Base-by-base conservation (phyloP, 2,888 invertebrate species). In the Macrophya alboannulata region DNA sequence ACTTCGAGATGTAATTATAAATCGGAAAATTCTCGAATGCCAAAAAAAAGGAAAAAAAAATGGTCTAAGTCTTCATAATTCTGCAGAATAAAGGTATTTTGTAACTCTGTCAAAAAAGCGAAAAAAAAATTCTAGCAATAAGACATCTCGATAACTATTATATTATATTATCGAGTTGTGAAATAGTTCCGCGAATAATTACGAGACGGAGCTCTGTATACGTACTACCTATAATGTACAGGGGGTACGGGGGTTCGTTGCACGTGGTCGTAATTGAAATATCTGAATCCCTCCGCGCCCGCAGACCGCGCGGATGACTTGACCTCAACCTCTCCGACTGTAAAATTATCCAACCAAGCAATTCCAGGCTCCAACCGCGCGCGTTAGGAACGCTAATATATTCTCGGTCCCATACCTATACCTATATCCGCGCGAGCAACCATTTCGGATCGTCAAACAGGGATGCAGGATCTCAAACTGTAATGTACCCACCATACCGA, bases 211-310 rank as follows among this genome's bases (percentile, higher is more conserved):
- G 68, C 10, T 31, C 1, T 1, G 37, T 37, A 68, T 12, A 68
- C 68, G 8, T 17, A 68, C 15, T 68, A 31, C 37, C 68, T 31
- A 72, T 15, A 72, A 43, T 45, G 21, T 21, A 3, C 21, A 25
- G 21, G 21, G 62, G 40, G n/a, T n/a, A 21, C 1, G 59, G 25
- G 40, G 81, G 59, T 6, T 5, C 2, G 21, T 40, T 25, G 55
- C 55, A 81, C 62, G 81, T 43, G 81, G 87, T 82, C 90, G 88
- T 92, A 91, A 92, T 91, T 92, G 92, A 92, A 92, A 92, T 91
- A 91, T 92, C 90, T 89, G 88, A 88, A 91, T 90, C 88, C 89
- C 87, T 86, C 87, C 86, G 84, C 88, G 87, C 85, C 89, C 85
- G 87, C 88, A 88, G 81, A 81, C 62, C 77, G 81, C 81, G 81